Base-by-base conservation (phyloP, 2,113 vertebrate genomes). In the Chelonoidis abingdonii region DNA sequence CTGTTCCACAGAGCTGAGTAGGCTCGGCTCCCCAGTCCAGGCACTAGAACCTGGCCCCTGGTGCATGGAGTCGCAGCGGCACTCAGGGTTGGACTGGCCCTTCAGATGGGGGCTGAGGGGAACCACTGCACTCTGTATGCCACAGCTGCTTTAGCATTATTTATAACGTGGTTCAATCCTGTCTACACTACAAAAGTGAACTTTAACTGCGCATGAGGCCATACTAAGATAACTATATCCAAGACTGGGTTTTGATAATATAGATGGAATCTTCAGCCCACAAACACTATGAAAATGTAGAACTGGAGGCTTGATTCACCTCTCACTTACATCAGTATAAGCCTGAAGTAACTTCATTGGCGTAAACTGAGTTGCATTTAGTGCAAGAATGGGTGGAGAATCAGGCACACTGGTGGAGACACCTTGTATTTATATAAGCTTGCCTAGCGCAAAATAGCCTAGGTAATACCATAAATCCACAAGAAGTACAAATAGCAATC, bases 251-350 rank as follows among this genome's bases (percentile, higher is more conserved):
- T 44, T 78, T 47, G 17, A 38, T 72, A 38, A 22, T 38, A 38
- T 5, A 72, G 31, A 19, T 38, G n/a, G 35, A 72, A 72, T 72
- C 35, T 38, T 72, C 93, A 88, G 27, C 93, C 94, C 94, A 96
- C 62, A 62, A 79, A 88, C 9, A 41, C 3, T 3, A 59, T 86
- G 31, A 87, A 56, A 50, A 93, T 92, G 85, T n/a, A 86, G 21
- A 35, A 38, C 50, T 4, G 54, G 65, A 31, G 96, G 79, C 24
- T 1, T 14, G 83, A 65, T 62, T 56, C 29, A 47, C 53, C 41
- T 57, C 57, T 85, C 93, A 85, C 13, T 0, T 44, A 89, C 80
- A 24, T 27, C 3, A 1, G 8, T 0, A 13, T 86, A 50, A 87
- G 87, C 35, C 83, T 50, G 84, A 84, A 87, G 87, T 35, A 53